Conservation (phyloP, 2,797 vertebrate genomes). For the Denticeps clupeoides region DNA sequence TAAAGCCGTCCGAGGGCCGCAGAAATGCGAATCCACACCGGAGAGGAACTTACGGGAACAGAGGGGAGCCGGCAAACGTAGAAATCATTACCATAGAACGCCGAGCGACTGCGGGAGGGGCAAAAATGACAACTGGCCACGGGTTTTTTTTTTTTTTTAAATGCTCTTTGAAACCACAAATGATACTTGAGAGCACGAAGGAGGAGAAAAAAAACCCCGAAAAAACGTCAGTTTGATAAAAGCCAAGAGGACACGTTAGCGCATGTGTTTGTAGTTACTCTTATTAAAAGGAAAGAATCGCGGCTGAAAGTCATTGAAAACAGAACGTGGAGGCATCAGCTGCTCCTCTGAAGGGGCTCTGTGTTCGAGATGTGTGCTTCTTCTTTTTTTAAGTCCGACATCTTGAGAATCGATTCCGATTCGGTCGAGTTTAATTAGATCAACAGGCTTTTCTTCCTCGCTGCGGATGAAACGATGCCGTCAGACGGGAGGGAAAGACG, state of each 20-base stretch:
- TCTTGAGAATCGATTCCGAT: background rate
- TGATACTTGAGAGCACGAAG: slow-evolving; percentile 12
- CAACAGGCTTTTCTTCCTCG: background rate
- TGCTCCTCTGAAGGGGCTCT: slow-evolving; percentile 44
- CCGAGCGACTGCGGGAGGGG: no score
- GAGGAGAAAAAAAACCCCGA: slow-evolving; percentile 36
- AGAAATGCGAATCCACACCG: slow-evolving; percentile 1
- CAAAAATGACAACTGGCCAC: no score
- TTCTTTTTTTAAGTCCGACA: background rate
- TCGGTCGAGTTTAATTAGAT: background rate
- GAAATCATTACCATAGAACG: no score
- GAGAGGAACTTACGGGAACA: background rate
- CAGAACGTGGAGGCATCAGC: slow-evolving; percentile 56
- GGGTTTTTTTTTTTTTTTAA: no score
- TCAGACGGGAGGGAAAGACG: no score
- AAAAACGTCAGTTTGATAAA: slow-evolving; percentile 79
- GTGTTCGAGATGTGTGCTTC: slow-evolving; percentile 44
- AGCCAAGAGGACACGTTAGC: slow-evolving; percentile 64
- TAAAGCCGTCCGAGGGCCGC: slow-evolving; percentile 4
- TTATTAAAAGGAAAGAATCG: slow-evolving; percentile 57
- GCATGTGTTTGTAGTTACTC: slow-evolving; percentile 73
- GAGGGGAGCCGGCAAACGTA: slow-evolving; percentile 2
- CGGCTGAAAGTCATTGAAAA: slow-evolving; percentile 54
- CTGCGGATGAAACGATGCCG: no score
- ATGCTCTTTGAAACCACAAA: background rate